Conservation (phyloP, 1,140 invertebrate species). For the Wasmannia auropunctata region DNA sequence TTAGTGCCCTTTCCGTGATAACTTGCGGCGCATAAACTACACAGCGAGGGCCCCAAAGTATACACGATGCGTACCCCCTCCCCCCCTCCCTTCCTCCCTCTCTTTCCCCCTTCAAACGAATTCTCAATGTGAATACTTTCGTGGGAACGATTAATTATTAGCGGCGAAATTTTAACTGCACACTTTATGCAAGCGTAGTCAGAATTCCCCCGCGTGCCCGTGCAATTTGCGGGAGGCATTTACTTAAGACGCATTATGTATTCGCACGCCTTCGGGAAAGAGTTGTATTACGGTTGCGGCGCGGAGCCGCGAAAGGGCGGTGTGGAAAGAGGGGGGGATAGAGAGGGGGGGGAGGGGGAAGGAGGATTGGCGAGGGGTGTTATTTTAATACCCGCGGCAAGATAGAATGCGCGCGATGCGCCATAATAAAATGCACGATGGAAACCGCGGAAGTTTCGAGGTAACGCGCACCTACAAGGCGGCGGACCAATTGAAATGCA, state of each 20-base stretch:
- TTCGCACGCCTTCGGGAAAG: slow-evolving; percentile 27
- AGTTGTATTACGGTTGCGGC: slow-evolving; percentile 7
- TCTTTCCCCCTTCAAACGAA: too few species aligned
- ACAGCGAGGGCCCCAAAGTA: neutral
- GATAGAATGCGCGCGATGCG: slow-evolving; percentile 45
- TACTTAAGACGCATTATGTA: slow-evolving; percentile 22
- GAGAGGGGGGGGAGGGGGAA: too few species aligned
- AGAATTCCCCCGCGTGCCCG: neutral
- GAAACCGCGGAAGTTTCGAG: slow-evolving; percentile 45
- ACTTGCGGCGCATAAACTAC: neutral
- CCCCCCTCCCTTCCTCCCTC: too few species aligned
- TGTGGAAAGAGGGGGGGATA: too few species aligned
- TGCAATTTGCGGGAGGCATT: slow-evolving; percentile 4
- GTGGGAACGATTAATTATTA: neutral
- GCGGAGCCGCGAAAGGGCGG: neutral
- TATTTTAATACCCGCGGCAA: slow-evolving; percentile 58
- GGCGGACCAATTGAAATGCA: slow-evolving; percentile 54
- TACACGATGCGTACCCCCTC: neutral
- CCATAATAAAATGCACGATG: slow-evolving; percentile 64
- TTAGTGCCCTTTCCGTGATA: neutral
- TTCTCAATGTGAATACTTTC: neutral
- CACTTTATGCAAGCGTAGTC: neutral
- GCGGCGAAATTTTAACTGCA: neutral
- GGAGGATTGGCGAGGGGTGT: neutral
- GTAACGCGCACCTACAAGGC: slow-evolving; percentile 48